phyloP scores from a whole-genome alignment of 2,113 vertebrate genomes.

The Cheilinus undulatus region DNA sequence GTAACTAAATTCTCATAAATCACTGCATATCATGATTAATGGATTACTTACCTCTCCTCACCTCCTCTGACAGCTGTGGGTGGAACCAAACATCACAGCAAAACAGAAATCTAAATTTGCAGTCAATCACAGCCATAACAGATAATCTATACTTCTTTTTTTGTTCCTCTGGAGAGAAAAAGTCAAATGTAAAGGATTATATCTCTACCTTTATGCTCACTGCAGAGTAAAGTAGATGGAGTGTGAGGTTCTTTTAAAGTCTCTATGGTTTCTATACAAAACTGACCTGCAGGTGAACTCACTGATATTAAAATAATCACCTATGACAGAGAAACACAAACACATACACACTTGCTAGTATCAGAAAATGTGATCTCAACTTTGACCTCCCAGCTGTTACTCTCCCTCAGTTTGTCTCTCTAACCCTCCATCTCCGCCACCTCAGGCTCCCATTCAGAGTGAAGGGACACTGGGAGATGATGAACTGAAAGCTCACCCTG shows the following conservation, averaged over 20 bases:
- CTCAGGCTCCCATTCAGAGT: constrained; percentile 4
- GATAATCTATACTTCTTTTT: not conserved
- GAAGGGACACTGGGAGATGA: not conserved
- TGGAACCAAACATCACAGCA: not conserved
- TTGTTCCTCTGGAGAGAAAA: not conserved
- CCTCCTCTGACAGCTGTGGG: not conserved
- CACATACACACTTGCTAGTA: not conserved
- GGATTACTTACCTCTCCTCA: constrained; percentile 1
- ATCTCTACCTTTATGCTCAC: not conserved
- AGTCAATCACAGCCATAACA: not conserved
- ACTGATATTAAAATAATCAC: constrained; percentile 19
- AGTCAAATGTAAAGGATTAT: not conserved
- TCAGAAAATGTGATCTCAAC: constrained; percentile 3
- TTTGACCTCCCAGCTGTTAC: constrained; percentile 43
- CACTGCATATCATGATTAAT: constrained; percentile 7
- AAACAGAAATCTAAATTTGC: not conserved
- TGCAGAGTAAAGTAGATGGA: not conserved
- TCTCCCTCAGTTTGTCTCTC: constrained; percentile 1
- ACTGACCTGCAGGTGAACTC: constrained; percentile 41
- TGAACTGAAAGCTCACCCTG: not conserved
- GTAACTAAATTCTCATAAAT: constrained; percentile 16
- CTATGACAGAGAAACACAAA: not conserved
- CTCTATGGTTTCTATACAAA: constrained; percentile 19
- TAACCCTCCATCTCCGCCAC: not conserved
- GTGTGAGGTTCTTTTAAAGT: constrained; percentile 8